phyloP scores from a whole-genome alignment of 2,113 vertebrate genomes.

The Riparia riparia region DNA sequence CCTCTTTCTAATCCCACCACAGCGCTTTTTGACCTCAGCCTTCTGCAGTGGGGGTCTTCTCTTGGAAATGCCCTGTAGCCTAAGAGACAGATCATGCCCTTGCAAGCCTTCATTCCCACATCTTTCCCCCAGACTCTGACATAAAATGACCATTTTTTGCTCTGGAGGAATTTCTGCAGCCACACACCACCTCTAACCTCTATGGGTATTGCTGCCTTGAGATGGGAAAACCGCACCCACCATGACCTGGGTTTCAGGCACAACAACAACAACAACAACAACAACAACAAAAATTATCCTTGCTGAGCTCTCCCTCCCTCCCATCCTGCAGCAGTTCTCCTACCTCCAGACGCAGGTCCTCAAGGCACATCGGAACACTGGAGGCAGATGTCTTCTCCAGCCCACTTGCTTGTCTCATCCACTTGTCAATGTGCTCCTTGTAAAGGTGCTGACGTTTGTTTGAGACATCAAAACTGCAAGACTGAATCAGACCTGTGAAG shows the following conservation, averaged over 20 bases:
- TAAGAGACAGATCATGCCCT: accelerated
- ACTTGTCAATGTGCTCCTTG: not conserved
- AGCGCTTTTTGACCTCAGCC: not conserved
- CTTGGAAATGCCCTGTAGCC: accelerated
- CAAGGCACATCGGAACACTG: not conserved
- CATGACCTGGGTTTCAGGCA: not conserved
- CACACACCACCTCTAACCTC: not conserved
- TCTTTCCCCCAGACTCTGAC: accelerated
- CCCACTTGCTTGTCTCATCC: slow-evolving; percentile 7
- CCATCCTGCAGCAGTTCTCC: not conserved
- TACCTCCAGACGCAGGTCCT: not conserved
- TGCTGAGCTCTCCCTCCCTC: not conserved
- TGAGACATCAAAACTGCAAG: not conserved
- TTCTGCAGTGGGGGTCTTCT: accelerated
- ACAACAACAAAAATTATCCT: not conserved
- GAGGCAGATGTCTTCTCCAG: slow-evolving; percentile 14
- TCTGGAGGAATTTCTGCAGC: not conserved
- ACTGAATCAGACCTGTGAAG: slow-evolving; percentile 39
- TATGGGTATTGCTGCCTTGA: not conserved
- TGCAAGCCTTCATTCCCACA: not conserved
- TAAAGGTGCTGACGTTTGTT: slow-evolving; percentile 26
- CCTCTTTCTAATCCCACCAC: not conserved
- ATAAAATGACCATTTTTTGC: not conserved
- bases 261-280: not conserved
- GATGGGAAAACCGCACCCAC: not conserved